Conservation (phyloP, 2,888 invertebrate species). For the Ormia ochracea region DNA sequence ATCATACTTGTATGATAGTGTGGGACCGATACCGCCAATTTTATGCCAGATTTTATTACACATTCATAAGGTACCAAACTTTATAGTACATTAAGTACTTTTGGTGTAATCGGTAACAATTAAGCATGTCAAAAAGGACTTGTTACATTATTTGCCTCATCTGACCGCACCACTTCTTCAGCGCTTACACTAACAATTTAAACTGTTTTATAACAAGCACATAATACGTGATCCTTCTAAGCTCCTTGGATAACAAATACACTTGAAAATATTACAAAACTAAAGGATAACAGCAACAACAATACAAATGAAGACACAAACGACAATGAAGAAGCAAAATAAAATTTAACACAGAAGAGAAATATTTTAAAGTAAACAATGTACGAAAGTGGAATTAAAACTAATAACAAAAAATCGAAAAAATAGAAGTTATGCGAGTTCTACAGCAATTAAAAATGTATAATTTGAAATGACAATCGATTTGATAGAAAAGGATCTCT, state of each 20-base stretch:
- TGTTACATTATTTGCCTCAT: not conserved
- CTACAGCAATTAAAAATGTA: constrained; percentile 55
- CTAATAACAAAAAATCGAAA: not conserved
- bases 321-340: not conserved
- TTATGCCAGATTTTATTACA: too few relatives aligned
- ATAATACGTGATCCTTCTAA: constrained; percentile 53
- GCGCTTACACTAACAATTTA: not conserved
- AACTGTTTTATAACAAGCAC: constrained; percentile 23
- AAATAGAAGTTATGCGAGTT: constrained; percentile 49
- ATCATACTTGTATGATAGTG: too few relatives aligned
- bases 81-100: too few relatives aligned
- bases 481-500: constrained; percentile 14
- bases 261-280: constrained; percentile 50
- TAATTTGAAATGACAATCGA: constrained; percentile 12
- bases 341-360: constrained; percentile 44
- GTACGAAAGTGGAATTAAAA: constrained; percentile 10
- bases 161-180: not conserved
- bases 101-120: too few relatives aligned
- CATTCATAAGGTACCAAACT: too few relatives aligned
- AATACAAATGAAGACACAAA: not conserved
- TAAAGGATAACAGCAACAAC: not conserved
- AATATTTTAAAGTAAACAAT: constrained; percentile 53
- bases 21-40: too few relatives aligned
- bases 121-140: too few relatives aligned
- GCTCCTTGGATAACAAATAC: constrained; percentile 49